These are phyloP conservation scores for Dendropsophus ebraccatus DNA, from an alignment of 2,113 vertebrate species.

Conservation along the genomic window DNA sequence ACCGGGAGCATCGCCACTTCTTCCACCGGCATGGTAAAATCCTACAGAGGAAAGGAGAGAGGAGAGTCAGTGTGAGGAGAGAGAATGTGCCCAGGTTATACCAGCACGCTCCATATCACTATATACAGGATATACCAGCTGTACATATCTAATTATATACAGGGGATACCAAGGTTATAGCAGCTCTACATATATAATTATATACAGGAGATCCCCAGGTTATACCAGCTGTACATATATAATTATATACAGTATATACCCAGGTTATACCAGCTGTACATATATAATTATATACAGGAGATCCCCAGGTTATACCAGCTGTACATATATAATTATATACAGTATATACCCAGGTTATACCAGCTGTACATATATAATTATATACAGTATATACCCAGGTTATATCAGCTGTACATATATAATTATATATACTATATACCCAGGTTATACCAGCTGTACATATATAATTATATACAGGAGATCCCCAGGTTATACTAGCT, in stretches of 20 bases:
- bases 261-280: too few relatives aligned
- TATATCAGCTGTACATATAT: background rate
- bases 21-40: constrained; percentile 84
- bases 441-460: background rate
- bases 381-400: background rate
- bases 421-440: background rate
- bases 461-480: background rate
- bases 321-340: too few relatives aligned
- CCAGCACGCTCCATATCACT: background rate
- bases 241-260: too few relatives aligned
- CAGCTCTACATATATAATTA: background rate
- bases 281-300: too few relatives aligned
- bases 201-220: too few relatives aligned
- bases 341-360: too few relatives aligned
- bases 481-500: background rate
- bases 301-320: too few relatives aligned
- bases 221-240: too few relatives aligned
- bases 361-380: too few relatives aligned
- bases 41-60: constrained; percentile 66
- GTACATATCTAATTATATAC: background rate
- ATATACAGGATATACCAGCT: constrained; percentile 7
- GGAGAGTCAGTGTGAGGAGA: background rate
- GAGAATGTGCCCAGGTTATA: too few relatives aligned
- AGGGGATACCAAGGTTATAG: background rate
- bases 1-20: constrained; percentile 77